Evolutionary conservation across 2,888 invertebrate species (phyloP).

Genomic region (Stenurella melanura): DNA sequence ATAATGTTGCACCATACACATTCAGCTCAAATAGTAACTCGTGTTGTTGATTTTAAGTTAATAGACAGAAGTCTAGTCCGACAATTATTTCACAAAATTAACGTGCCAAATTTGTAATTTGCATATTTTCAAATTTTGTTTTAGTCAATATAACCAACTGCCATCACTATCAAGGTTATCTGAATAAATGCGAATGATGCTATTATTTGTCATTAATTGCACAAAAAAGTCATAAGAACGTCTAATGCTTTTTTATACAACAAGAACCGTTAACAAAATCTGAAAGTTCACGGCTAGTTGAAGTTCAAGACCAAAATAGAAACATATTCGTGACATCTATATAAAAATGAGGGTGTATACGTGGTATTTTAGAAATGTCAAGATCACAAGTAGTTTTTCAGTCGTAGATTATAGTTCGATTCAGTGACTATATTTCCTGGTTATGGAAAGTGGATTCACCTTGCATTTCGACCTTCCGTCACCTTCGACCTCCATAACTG

Average conservation of each 20-base stretch:
- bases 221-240: background rate
- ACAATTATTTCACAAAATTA: too few species aligned
- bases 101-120: too few species aligned
- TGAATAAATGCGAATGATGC: background rate
- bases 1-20: too few species aligned
- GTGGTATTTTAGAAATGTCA: slow-evolving; percentile 57
- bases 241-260: background rate
- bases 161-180: slow-evolving; percentile 13
- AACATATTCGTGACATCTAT: slow-evolving; percentile 47
- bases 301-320: slow-evolving; percentile 50
- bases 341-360: slow-evolving; percentile 49
- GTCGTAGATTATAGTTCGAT: slow-evolving; percentile 36
- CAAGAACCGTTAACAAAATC: slow-evolving; percentile 27
- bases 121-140: background rate
- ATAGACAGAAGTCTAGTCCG: too few species aligned
- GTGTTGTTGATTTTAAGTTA: too few species aligned
- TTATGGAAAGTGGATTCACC: slow-evolving; percentile 61
- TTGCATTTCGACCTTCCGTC: slow-evolving; percentile 62
- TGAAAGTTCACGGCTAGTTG: slow-evolving; percentile 50
- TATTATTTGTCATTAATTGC: slow-evolving; percentile 1
- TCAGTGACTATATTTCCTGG: slow-evolving; percentile 52
- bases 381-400: slow-evolving; percentile 49
- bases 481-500: slow-evolving; percentile 60
- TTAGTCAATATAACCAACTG: background rate
- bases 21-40: too few species aligned